Evolutionary conservation across 2,113 vertebrate species (phyloP).

Genomic region (Peromyscus polionotus): DNA sequence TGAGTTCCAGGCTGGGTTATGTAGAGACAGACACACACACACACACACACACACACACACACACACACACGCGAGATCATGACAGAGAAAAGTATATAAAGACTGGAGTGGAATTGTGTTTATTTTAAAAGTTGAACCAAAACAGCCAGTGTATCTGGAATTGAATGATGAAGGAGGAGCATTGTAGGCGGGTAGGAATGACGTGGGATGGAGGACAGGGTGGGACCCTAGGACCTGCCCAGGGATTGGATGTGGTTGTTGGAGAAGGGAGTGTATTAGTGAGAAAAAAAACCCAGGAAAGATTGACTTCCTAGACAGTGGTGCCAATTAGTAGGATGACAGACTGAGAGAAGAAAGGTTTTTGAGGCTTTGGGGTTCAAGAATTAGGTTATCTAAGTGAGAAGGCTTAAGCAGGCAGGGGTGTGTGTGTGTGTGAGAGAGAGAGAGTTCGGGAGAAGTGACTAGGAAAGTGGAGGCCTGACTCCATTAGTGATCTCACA

Average conservation of each 20-base stretch:
- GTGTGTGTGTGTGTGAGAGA: not conserved
- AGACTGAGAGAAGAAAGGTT: not conserved
- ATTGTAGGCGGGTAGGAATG: not conserved
- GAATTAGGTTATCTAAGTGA: not conserved
- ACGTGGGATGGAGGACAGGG: not conserved
- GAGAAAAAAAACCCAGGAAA: not conserved
- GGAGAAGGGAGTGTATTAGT: not conserved
- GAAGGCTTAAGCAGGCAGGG: not conserved
- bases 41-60: no score
- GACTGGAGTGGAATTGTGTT: not conserved
- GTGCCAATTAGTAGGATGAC: not conserved
- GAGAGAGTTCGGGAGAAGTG: not conserved
- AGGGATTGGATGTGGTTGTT: not conserved
- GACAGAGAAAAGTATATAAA: not conserved
- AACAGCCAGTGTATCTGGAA: not conserved
- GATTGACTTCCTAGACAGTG: not conserved
- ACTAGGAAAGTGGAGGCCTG: not conserved
- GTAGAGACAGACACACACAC: no score
- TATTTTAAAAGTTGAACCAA: not conserved
- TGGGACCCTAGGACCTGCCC: not conserved
- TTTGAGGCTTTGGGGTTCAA: not conserved
- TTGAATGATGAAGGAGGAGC: not conserved
- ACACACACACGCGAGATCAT: not conserved
- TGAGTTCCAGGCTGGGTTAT: not conserved
- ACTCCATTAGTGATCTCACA: not conserved